Evolutionary conservation across 2,888 invertebrate genomes (phyloP), one percentile per base, ranked within the genome.

Genomic region (Eledone cirrhosa): DNA sequence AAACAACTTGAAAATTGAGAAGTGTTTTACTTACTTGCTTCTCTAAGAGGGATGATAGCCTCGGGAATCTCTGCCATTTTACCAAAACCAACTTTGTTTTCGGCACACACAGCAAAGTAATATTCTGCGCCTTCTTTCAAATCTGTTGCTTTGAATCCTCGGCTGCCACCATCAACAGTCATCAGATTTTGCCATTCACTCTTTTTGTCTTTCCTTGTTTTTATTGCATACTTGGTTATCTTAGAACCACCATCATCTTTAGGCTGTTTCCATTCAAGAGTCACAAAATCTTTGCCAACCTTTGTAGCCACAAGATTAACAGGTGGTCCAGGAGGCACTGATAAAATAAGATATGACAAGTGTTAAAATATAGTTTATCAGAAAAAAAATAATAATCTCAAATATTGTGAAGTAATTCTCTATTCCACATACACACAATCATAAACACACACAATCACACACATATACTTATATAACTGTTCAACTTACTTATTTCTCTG

Each of bases 281-380:
- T 84, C 65, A 87, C 86, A 72, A 81, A 84, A 78, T 87, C 87
- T 80, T 87, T 86, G 65, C 86, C 87, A 29, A 87, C 80, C 67
- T 86, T 87, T 47, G 84, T 83, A 19, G 87, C 85, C 19, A 81
- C 85, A 8, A 89, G 83, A 76, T 84, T 83, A 48, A 84, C 81
- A 67, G 90, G 90, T 33, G 86, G 81, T 65, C 85, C 85, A 76
- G 90, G 90, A 59, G 94, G 80, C 48, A 80, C 86, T 86, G 74
- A 13, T 67, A 77, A 78, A 33, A 8, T 29, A 41, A 75, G 41
- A 80, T 80, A 72, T 2, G 27, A 78, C 69, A 22, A 69, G 1
- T n/a, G n/a, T n/a, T 3, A 41, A 41, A 41, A 41, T 41, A 41
- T 41, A 41, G 41, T 41, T 41, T 41, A 5, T 41, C 11, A 41